Base-by-base conservation (phyloP, 2,113 vertebrate species). In the Scytalopus superciliaris region DNA sequence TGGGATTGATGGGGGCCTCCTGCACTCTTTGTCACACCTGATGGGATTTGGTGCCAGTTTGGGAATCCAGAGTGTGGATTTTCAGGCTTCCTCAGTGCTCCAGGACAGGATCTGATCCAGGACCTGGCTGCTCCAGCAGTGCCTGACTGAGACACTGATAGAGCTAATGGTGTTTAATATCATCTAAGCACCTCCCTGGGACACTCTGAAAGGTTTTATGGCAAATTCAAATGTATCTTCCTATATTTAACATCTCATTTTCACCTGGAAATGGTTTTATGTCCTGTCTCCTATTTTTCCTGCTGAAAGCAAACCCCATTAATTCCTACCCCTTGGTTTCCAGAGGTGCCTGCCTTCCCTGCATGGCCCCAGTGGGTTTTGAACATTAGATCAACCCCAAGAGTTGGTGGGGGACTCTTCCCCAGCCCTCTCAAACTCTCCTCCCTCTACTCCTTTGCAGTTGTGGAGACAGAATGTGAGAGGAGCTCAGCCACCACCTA, bases 401-500 rank as follows among this genome's bases (percentile, higher is more conserved):
- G 37, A 35, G 69, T 9, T 1, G 14, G 33, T 10, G 39, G 35
- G 4, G 28, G 33, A 23, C 30, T 74, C 7, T 69, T 4, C 62
- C 15, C 16, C n/a, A 23, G 3, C 31, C 47, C 39, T 39, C 55
- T 77, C 69, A 62, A 0, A 0, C 22, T 69, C 21, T 89, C 50
- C 35, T 80, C 31, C 23, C 64, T 45, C 77, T 84, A 60, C 30
- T 92, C 2, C 30, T 1, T 96, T 97, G 63, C 92, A 99, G 99
- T 99, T 85, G 98, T 99, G 94, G 99, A 98, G 96, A 94, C 99
- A 0, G 99, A 99, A 96, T 99, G 99, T 10, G 99, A 99, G 74
- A 99, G 98, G 97, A 99, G 99, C 96, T 99, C 99, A 0, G 99
- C 99, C 84, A 99, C 99, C 45, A 99, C 99, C 42, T 99, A 99